Percentiles rank a stretch among this genome's conserved stretches.
Evolutionary conservation across 2,888 invertebrate genomes (phyloP).

Genomic region (Euclidia mi): DNA sequence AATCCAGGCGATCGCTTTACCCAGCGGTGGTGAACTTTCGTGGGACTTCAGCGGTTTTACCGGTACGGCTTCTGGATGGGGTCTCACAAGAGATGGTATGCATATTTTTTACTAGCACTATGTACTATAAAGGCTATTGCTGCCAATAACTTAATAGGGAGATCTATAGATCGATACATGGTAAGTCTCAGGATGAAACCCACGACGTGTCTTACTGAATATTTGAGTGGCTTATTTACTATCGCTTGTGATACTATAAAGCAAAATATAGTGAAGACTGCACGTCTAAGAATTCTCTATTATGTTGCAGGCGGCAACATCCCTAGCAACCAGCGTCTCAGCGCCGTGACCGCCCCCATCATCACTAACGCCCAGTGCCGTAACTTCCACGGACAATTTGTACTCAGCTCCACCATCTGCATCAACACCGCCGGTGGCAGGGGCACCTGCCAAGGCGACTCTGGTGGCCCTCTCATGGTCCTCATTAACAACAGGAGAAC

Average conservation of each 20-base stretch:
- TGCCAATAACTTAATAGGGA: no score
- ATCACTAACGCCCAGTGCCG: slow-evolving; percentile 64
- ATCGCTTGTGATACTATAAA: no score
- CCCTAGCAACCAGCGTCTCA: slow-evolving; percentile 37
- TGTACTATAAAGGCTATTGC: no score
- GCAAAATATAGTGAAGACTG: no score
- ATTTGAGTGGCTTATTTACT: no score
- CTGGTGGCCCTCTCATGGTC: slow-evolving; percentile 62
- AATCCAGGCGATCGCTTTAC: slow-evolving; percentile 7
- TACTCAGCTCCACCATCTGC: slow-evolving; percentile 63
- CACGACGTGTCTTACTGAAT: no score
- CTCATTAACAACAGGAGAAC: slow-evolving; percentile 27
- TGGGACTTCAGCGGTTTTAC: not conserved
- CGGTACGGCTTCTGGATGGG: slow-evolving; percentile 9
- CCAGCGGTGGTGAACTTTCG: not conserved
- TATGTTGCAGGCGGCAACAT: not conserved
- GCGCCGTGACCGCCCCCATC: slow-evolving; percentile 65
- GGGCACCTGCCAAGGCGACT: slow-evolving; percentile 69
- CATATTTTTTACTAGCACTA: no score
- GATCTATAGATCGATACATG: no score
- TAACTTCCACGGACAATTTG: slow-evolving; percentile 50
- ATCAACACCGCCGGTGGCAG: slow-evolving; percentile 67
- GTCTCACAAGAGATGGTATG: slow-evolving; percentile 5
- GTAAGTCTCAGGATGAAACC: no score
- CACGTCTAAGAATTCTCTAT: no score